Conservation (phyloP, 1,140 invertebrate species). For the Samia ricini region DNA sequence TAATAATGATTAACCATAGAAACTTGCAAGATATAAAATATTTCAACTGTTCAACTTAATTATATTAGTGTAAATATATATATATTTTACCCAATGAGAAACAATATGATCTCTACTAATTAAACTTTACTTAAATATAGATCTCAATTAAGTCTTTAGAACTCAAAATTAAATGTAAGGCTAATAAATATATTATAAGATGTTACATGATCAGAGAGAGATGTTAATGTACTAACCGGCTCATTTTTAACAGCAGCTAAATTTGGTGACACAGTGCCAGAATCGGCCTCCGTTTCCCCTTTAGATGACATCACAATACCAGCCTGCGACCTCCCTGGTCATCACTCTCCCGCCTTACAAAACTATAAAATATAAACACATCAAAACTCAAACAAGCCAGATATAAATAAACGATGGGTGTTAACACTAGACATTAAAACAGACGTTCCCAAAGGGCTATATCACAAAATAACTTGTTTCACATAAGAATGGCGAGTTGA, state of each 20-base stretch:
- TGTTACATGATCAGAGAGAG: background rate
- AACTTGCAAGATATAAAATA: no score
- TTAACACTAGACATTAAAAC: background rate
- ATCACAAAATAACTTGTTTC: constrained; percentile 45
- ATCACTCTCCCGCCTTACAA: constrained; percentile 70
- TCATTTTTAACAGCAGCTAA: constrained; percentile 72
- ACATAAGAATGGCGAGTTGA: constrained; percentile 73
- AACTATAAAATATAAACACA: constrained; percentile 54
- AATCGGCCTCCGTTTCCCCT: constrained; percentile 78
- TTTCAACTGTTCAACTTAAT: no score
- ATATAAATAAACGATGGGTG: constrained; percentile 11
- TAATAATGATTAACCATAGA: no score
- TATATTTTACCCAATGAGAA: no score
- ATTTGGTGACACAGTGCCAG: constrained; percentile 75
- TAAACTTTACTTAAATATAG: background rate
- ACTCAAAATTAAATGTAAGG: background rate
- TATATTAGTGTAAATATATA: no score
- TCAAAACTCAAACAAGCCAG: constrained; percentile 15
- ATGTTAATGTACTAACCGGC: constrained; percentile 53
- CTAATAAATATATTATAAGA: background rate
- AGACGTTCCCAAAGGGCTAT: constrained; percentile 15
- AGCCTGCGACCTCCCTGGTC: constrained; percentile 63
- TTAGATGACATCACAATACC: constrained; percentile 78
- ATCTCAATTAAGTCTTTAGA: background rate
- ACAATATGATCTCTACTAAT: no score